phyloP scores from a whole-genome alignment of 2,888 invertebrate genomes.

The Ectemnius cavifrons region DNA sequence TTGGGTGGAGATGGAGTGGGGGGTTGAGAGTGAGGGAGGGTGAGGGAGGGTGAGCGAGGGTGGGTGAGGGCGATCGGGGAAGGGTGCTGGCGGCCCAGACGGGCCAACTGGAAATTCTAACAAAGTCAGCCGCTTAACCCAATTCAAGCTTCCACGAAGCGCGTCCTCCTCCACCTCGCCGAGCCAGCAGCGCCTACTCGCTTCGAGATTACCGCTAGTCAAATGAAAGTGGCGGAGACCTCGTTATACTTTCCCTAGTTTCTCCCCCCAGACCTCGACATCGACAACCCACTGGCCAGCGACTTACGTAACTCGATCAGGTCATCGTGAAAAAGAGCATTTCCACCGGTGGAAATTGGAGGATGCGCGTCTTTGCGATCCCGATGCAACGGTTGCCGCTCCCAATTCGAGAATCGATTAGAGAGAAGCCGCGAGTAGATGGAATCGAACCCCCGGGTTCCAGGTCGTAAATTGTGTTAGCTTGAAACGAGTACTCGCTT shows the following conservation, averaged over 20 bases:
- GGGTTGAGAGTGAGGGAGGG: conserved; percentile 15
- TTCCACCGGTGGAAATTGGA: background rate
- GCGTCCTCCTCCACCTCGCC: background rate
- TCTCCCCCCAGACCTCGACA: background rate
- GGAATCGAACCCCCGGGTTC: background rate
- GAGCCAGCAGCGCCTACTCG: no score
- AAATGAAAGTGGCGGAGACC: background rate
- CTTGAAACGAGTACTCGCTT: background rate
- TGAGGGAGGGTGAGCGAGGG: no score
- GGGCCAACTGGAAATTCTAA: conserved; percentile 43
- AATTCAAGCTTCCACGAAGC: conserved; percentile 38
- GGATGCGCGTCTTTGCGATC: background rate
- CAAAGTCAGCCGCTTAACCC: conserved; percentile 45
- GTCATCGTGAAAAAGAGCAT: background rate
- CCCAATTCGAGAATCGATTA: conserved; percentile 9
- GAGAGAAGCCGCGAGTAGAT: background rate
- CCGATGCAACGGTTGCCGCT: background rate
- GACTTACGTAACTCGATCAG: background rate
- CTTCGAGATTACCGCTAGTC: no score
- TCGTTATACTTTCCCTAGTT: conserved; percentile 22
- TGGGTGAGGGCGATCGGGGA: no score
- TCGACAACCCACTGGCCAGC: background rate
- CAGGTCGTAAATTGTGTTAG: background rate
- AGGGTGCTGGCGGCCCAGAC: conserved; percentile 21
- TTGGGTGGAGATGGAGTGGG: background rate